Evolutionary conservation across 2,888 invertebrate species (phyloP), one percentile per base, ranked within the genome.

Genomic region (Anthophora plumipes): DNA sequence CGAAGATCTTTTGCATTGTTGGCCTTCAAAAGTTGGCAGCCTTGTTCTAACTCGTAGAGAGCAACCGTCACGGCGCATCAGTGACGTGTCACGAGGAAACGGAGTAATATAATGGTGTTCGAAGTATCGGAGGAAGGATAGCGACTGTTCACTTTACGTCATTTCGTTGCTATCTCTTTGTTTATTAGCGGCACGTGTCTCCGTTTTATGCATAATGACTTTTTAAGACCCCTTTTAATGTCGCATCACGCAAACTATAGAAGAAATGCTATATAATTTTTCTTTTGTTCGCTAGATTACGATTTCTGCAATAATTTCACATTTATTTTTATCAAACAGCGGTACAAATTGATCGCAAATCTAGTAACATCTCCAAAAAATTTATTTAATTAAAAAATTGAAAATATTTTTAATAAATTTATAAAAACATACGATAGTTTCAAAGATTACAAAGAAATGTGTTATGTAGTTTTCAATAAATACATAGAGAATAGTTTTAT

Each of bases 161-260:
- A 89, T 74, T 87, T 83, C 80, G 66, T 86, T 69, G 85, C 84
- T 89, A 89, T 90, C 86, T 88, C 85, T 90, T 89, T 90, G 86
- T 89, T 82, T 60, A 84, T 67, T 77, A 69, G 71, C 46, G 80
- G 61, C 76, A 82, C 73, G 75, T 79, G 37, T 46, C 55, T 64
- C 31, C 59, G 68, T 72, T 67, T 77, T 46, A 54, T 61, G 57
- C 39, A 57, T 64, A 67, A 74, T 73, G 70, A 68, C 82, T 77
- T 75, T 67, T 78, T 78, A 73, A 78, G 73, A 59, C 25, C 22
- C 43, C 11, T 22, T 46, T 52, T 64, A 39, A 63, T 17, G 20
- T 37, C 52, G 12, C 11, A 4, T 43, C n/a, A 22, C 3, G 12
- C 22, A 12, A n/a, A 60, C 12, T 0, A 12, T 20, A 25, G 11